Conservation (phyloP, 2,797 vertebrate species). For the Babyrousa celebensis region DNA sequence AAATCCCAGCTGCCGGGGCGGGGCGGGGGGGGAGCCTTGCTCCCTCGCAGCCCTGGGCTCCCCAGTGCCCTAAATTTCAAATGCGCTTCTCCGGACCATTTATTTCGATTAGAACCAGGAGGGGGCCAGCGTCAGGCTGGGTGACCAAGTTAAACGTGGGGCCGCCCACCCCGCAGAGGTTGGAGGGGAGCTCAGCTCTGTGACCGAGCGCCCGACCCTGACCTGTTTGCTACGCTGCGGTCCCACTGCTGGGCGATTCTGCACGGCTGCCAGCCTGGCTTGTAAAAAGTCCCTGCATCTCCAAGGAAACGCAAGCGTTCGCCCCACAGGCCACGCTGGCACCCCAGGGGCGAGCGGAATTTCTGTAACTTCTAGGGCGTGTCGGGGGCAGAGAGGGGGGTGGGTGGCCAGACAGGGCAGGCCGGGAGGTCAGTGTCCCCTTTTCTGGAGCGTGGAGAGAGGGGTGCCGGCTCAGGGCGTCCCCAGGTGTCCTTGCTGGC, state of each 20-base stretch:
- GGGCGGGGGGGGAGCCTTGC: constrained; percentile 20
- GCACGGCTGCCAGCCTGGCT: neutral
- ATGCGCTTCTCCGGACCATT: constrained; percentile 76
- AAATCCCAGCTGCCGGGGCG: constrained; percentile 71
- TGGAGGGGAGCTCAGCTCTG: neutral
- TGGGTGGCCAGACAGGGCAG: fast-evolving
- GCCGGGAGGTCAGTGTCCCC: neutral
- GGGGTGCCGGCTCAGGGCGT: fast-evolving
- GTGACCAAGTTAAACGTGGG: neutral
- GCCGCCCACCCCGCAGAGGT: neutral
- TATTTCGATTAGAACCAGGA: constrained; percentile 87
- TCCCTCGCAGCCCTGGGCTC: constrained; percentile 63
- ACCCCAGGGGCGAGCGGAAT: fast-evolving
- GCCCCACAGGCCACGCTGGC: neutral
- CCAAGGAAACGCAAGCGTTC: constrained; percentile 39
- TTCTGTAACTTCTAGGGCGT: neutral
- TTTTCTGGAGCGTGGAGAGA: no score
- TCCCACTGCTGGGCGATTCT: constrained; percentile 45
- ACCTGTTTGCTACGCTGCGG: neutral
- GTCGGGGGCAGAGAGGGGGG: neutral
- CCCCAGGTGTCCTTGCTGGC: fast-evolving
- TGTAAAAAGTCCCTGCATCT: constrained; percentile 80
- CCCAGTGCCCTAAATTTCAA: constrained; percentile 72
- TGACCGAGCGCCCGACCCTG: constrained; percentile 66
- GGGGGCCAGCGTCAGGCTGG: constrained; percentile 62